Base-by-base conservation (phyloP, 2,113 vertebrate species). In the Megaceryle maxima region DNA sequence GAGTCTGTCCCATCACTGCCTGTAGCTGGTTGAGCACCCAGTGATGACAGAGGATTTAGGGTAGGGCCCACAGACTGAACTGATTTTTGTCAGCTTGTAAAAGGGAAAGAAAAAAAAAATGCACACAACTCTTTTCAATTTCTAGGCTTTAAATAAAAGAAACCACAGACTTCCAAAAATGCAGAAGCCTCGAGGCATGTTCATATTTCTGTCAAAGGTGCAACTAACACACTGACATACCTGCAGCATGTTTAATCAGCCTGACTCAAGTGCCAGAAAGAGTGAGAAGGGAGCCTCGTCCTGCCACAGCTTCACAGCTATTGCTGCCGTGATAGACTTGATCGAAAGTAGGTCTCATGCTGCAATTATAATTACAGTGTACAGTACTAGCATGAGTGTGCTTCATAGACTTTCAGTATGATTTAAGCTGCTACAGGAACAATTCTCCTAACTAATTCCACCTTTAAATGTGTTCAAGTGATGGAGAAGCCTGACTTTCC, bases 191-290 rank as follows among this genome's bases (percentile, higher is more conserved):
- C 68, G 26, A 94, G 86, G 83, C 56, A 92, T 46, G 28, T 74
- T 83, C 59, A 53, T 92, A 90, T 92, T 90, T 92, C 86, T 90
- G 88, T 86, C 79, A 77, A 39, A 94, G 51, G 13, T 83, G 68
- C 60, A 85, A 46, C 79, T 50, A 90, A 83, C 70, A 57, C 16
- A 39, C 69, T 13, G 2, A 66, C 90, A 86, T 74, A 83, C 73
- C 91, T 91, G 62, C 69, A 59, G 66, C 14, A 87, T 26, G 66
- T 41, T 83, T 84, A 81, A 91, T 84, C 51, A 89, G 35, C 68
- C 64, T 37, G 53, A 85, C 28, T 79, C 13, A 37, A 59, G 63
- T 25, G 57, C 37, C 91, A 90, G 59, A 44, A 92, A 18, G 41
- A 79, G 50, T 68, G 72, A 88, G 68, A 83, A 90, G 72, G 56